Percentiles rank a stretch among this genome's conserved stretches.
Evolutionary conservation across 2,888 invertebrate species (phyloP).

Genomic region (Mythimna loreyi): DNA sequence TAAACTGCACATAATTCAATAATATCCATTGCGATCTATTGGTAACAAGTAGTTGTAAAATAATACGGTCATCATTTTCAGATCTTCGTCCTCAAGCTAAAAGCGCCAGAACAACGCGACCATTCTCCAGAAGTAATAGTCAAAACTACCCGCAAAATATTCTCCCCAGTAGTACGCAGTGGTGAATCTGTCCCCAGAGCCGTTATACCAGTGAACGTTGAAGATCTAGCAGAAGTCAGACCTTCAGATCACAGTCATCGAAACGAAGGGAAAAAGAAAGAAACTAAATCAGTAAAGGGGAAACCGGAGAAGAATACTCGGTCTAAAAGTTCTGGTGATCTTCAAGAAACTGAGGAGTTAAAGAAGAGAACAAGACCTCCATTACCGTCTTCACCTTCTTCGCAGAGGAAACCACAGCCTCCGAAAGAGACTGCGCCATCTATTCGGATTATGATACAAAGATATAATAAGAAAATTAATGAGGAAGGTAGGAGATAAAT

Average conservation of each 20-base stretch:
- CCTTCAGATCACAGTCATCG: slow-evolving; percentile 70
- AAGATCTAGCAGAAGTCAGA: slow-evolving; percentile 83
- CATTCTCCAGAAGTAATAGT: slow-evolving; percentile 93
- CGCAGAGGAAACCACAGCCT: slow-evolving; percentile 87
- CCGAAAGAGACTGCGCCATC: slow-evolving; percentile 93
- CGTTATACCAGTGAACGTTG: slow-evolving; percentile 84
- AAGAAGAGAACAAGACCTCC: slow-evolving; percentile 87
- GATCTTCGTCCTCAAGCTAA: slow-evolving; percentile 86
- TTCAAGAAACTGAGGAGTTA: slow-evolving; percentile 81
- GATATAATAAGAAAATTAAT: slow-evolving; percentile 92
- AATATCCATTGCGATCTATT: no score
- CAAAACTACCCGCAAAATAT: slow-evolving; percentile 95
- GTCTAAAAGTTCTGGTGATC: slow-evolving; percentile 81
- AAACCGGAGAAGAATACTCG: slow-evolving; percentile 70
- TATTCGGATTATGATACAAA: slow-evolving; percentile 93
- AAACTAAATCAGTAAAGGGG: slow-evolving; percentile 66
- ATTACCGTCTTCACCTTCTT: slow-evolving; percentile 91
- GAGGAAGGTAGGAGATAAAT: slow-evolving; percentile 86
- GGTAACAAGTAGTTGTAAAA: background rate
- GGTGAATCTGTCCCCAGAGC: slow-evolving; percentile 89
- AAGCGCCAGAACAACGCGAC: slow-evolving; percentile 82
- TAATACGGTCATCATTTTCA: slow-evolving; percentile 60
- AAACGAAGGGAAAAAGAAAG: slow-evolving; percentile 66
- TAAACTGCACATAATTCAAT: no score
- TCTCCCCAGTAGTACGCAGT: slow-evolving; percentile 92